phyloP scores from a whole-genome alignment of 2,888 invertebrate species.

The Clostera curtula region DNA sequence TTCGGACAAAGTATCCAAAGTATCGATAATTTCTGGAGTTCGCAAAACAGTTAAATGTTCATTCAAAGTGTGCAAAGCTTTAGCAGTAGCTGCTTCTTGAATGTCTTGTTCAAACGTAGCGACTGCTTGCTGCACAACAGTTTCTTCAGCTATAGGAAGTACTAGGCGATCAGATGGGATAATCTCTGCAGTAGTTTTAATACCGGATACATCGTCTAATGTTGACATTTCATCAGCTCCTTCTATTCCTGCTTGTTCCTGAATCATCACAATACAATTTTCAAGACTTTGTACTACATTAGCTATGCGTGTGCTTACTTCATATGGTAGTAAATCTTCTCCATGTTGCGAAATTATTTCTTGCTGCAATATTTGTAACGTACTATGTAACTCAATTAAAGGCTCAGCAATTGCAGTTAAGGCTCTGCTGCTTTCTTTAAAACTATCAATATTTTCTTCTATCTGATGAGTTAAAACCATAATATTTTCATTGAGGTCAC shows the following conservation, averaged over 20 bases:
- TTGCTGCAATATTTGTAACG: conserved; percentile 61
- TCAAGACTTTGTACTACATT: conserved; percentile 54
- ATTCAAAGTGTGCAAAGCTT: conserved; percentile 48
- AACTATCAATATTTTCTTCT: conserved; percentile 43
- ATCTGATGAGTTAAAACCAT: conserved; percentile 45
- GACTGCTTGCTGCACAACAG: conserved; percentile 26
- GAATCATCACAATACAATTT: conserved; percentile 61
- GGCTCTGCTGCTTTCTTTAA: conserved; percentile 38
- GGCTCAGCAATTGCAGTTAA: conserved; percentile 59
- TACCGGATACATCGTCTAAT: conserved; percentile 72
- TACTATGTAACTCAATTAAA: conserved; percentile 55
- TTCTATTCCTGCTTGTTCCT: conserved; percentile 65
- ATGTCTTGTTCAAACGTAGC: conserved; percentile 24
- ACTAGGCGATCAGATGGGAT: conserved; percentile 47
- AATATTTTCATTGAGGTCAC: conserved; percentile 51
- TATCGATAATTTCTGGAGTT: conserved; percentile 47
- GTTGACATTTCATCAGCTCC: conserved; percentile 70
- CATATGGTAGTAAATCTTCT: conserved; percentile 38
- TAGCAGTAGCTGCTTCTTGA: conserved; percentile 36
- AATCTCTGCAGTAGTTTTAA: conserved; percentile 72
- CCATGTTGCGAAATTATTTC: conserved; percentile 57
- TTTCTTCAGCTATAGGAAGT: conserved; percentile 41
- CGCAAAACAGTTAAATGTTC: conserved; percentile 48
- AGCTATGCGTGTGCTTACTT: conserved; percentile 43
- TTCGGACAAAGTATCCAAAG: conserved; percentile 51